Conservation (phyloP, 1,140 invertebrate genomes). For the Anastrepha obliqua region DNA sequence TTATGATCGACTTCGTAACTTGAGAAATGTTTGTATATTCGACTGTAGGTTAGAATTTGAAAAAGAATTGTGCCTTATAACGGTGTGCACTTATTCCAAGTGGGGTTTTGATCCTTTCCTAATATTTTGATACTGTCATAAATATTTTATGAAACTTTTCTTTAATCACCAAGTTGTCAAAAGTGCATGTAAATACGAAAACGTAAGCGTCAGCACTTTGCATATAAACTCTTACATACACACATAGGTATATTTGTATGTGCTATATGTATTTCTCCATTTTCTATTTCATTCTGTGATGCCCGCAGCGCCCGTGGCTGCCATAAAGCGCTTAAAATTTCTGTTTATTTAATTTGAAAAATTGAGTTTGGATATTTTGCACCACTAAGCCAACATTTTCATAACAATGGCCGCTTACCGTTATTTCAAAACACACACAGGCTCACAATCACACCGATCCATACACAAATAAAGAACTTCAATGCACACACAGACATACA, state of each 20-base stretch:
- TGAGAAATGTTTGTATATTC: too few species aligned
- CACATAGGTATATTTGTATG: too few species aligned
- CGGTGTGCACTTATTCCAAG: not conserved
- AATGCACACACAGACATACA: not conserved
- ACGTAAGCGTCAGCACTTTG: too few species aligned
- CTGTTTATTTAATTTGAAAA: conserved; percentile 57
- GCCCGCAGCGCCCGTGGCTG: conserved; percentile 34
- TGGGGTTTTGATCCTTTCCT: not conserved
- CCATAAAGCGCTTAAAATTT: conserved; percentile 54
- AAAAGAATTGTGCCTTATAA: too few species aligned
- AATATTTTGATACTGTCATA: not conserved
- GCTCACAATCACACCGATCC: not conserved
- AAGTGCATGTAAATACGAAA: not conserved
- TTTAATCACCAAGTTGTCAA: too few species aligned
- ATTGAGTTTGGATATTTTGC: conserved; percentile 55
- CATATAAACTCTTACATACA: too few species aligned
- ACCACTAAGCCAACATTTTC: conserved; percentile 47
- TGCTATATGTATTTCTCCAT: not conserved
- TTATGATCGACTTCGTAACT: too few species aligned
- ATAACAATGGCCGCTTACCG: conserved; percentile 40
- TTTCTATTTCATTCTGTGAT: not conserved
- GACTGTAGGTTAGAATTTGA: too few species aligned
- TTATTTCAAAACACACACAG: conserved; percentile 30
- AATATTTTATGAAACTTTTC: too few species aligned
- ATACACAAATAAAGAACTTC: not conserved